phyloP scores from a whole-genome alignment of 2,888 invertebrate species.

The Melinopterus prodromus region DNA sequence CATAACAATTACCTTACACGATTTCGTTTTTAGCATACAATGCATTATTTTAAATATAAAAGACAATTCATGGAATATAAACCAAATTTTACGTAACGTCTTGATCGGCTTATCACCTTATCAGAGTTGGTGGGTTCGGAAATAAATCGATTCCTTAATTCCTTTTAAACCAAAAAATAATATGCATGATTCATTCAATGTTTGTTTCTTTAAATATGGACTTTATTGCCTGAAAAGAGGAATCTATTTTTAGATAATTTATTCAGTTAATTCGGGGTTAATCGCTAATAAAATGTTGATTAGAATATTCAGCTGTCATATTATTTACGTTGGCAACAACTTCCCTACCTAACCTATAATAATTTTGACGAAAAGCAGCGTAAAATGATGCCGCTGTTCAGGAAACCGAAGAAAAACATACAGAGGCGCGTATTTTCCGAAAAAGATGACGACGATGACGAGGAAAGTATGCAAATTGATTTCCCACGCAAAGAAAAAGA shows the following conservation, averaged over 20 bases:
- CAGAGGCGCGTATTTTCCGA: constrained; percentile 78
- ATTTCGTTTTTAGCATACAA: not conserved
- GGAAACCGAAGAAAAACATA: constrained; percentile 87
- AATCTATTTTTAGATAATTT: too few species aligned
- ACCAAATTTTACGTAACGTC: not conserved
- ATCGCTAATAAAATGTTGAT: not conserved
- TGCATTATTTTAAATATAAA: not conserved
- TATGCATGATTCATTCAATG: too few species aligned
- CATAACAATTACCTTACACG: not conserved
- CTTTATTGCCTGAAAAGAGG: too few species aligned
- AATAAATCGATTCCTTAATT: not conserved
- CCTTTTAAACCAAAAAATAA: too few species aligned
- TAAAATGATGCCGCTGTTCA: constrained; percentile 79
- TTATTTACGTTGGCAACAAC: not conserved
- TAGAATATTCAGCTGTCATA: not conserved
- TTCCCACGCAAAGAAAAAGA: constrained; percentile 50
- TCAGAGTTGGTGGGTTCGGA: not conserved
- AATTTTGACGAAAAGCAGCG: not conserved
- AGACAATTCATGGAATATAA: not conserved
- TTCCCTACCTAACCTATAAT: constrained; percentile 17
- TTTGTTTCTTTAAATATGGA: too few species aligned
- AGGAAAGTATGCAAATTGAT: constrained; percentile 59
- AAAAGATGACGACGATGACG: constrained; percentile 70
- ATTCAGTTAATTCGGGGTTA: too few species aligned
- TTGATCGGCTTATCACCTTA: not conserved